Evolutionary conservation across 2,113 vertebrate species (phyloP).

Genomic region (Morone saxatilis): DNA sequence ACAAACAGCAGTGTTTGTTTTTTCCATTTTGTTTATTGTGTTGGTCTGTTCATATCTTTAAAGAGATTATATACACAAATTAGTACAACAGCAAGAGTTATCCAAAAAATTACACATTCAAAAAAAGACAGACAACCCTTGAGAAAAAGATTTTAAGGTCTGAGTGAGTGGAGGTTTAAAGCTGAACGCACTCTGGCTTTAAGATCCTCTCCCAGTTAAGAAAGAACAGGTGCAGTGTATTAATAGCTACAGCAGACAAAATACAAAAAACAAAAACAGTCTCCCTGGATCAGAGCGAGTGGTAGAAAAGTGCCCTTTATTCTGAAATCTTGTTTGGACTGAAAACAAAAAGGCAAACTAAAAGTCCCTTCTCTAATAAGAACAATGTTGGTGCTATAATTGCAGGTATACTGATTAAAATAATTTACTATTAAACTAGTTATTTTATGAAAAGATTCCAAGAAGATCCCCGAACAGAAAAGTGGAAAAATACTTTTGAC

Average conservation of each 20-base stretch:
- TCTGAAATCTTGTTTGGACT: not conserved
- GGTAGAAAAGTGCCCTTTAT: conserved; percentile 47
- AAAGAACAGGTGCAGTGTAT: conserved; percentile 61
- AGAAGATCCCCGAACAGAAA: conserved; percentile 44
- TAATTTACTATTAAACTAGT: conserved; percentile 58
- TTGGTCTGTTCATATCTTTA: conserved; percentile 70
- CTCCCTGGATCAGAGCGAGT: conserved; percentile 32
- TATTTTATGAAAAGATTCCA: conserved; percentile 37
- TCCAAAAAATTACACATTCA: conserved; percentile 62
- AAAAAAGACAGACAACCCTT: conserved; percentile 53
- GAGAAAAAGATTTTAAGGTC: conserved; percentile 54
- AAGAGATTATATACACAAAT: conserved; percentile 81
- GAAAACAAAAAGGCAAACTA: conserved; percentile 17
- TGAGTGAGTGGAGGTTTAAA: conserved; percentile 11
- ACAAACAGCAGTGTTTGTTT: not conserved
- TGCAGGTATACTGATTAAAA: conserved; percentile 64
- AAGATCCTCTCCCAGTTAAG: conserved; percentile 58
- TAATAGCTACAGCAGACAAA: conserved; percentile 74
- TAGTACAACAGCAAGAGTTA: conserved; percentile 67
- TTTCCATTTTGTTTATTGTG: conserved; percentile 70
- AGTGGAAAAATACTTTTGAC: conserved; percentile 51
- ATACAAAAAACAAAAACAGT: conserved; percentile 44
- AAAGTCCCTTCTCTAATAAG: conserved; percentile 12
- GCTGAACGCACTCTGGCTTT: conserved; percentile 49
- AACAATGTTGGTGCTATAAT: conserved; percentile 24